Evolutionary conservation across 2,113 vertebrate genomes (phyloP).

Genomic region (Drymodes brunneopygia): DNA sequence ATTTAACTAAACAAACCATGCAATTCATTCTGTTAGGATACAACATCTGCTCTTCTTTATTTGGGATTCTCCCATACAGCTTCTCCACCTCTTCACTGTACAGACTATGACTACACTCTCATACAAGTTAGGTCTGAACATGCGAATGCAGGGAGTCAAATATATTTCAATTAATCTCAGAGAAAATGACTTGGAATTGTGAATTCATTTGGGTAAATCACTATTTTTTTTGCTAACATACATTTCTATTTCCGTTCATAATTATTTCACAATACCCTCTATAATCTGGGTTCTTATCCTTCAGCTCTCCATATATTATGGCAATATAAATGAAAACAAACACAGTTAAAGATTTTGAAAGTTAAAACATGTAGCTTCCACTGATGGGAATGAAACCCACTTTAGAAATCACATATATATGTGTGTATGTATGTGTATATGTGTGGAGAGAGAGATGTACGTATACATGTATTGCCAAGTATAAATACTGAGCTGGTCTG

Average conservation of each 20-base stretch:
- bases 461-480: neutral
- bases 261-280: neutral
- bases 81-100: neutral
- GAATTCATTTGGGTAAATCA: neutral
- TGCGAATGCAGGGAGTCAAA: neutral
- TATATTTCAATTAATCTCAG: neutral
- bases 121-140: neutral
- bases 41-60: neutral
- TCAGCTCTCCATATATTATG: neutral
- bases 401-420: neutral
- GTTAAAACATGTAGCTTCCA: neutral
- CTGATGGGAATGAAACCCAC: neutral
- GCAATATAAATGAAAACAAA: neutral
- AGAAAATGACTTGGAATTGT: neutral
- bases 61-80: neutral
- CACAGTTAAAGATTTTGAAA: neutral
- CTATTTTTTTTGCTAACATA: neutral
- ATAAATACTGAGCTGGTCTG: neutral
- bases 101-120: neutral
- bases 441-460: neutral
- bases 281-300: neutral
- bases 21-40: neutral
- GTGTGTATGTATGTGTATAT: fast-evolving
- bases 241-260: neutral
- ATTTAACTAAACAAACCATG: neutral